phyloP scores from a whole-genome alignment of 2,888 invertebrate species.

The Catocala fraxini region DNA sequence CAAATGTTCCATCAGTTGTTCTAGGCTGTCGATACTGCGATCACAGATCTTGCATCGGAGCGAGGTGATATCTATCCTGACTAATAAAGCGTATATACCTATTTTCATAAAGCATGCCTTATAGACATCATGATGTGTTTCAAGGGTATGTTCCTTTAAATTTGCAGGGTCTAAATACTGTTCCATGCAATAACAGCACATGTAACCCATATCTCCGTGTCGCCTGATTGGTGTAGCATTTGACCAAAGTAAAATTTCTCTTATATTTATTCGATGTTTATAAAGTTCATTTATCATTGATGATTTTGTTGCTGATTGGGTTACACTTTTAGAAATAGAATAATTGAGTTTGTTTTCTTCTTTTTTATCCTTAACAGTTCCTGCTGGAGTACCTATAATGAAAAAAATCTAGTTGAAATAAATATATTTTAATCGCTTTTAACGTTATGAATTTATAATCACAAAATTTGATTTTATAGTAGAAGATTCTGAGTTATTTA shows the following conservation, averaged over 20 bases:
- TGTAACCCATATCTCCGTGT: constrained; percentile 34
- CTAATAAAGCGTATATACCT: constrained; percentile 45
- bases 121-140: constrained; percentile 38
- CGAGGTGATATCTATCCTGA: constrained; percentile 62
- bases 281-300: no score
- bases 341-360: no score
- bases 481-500: no score
- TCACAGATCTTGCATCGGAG: constrained; percentile 58
- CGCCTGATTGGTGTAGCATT: constrained; percentile 21
- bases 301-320: no score
- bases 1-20: constrained; percentile 53
- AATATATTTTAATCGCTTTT: no score
- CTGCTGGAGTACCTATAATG: no score
- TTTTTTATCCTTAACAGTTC: no score
- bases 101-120: constrained; percentile 59
- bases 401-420: no score
- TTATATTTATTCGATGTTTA: not conserved
- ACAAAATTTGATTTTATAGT: no score
- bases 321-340: no score
- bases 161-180: constrained; percentile 5
- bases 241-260: constrained; percentile 1
- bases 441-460: no score
- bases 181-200: constrained; percentile 25
- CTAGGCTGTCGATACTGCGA: constrained; percentile 44
- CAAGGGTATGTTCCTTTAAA: constrained; percentile 47